These are phyloP conservation scores for Eriocheir sinensis DNA, from an alignment of 1,140 invertebrate genomes.

Conservation along the genomic window DNA sequence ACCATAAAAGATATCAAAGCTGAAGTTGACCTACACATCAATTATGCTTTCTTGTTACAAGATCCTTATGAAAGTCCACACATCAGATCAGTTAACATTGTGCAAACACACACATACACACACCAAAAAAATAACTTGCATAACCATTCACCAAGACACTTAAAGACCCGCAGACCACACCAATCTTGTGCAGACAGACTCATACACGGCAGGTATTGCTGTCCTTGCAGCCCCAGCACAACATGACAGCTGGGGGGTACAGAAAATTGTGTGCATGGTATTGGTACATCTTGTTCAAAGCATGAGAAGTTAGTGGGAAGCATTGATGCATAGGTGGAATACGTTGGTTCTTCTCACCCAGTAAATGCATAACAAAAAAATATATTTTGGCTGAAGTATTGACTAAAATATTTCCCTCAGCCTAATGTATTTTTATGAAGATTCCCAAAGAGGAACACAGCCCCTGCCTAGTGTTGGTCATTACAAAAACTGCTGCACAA, in stretches of 20 bases:
- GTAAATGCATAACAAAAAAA: background rate
- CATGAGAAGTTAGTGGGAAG: background rate
- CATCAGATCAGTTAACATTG: background rate
- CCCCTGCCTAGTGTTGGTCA: background rate
- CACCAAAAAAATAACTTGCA: no score
- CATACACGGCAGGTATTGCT: background rate
- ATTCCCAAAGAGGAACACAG: background rate
- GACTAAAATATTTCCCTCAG: background rate
- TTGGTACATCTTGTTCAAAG: no score
- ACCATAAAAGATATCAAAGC: no score
- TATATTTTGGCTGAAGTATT: background rate
- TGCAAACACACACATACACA: background rate
- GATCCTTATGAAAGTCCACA: background rate
- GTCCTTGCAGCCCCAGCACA: background rate
- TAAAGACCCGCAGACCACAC: background rate
- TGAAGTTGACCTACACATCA: no score
- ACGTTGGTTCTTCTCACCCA: no score
- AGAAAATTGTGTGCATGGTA: background rate
- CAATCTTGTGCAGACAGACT: background rate
- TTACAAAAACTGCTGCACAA: background rate
- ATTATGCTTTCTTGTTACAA: background rate
- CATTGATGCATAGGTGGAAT: background rate
- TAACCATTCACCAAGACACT: background rate
- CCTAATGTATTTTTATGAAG: background rate
- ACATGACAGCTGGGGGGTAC: background rate